Percentiles rank a stretch among this genome's conserved stretches.
Conservation (phyloP, 2,113 vertebrate genomes). For the Pogona vitticeps region DNA sequence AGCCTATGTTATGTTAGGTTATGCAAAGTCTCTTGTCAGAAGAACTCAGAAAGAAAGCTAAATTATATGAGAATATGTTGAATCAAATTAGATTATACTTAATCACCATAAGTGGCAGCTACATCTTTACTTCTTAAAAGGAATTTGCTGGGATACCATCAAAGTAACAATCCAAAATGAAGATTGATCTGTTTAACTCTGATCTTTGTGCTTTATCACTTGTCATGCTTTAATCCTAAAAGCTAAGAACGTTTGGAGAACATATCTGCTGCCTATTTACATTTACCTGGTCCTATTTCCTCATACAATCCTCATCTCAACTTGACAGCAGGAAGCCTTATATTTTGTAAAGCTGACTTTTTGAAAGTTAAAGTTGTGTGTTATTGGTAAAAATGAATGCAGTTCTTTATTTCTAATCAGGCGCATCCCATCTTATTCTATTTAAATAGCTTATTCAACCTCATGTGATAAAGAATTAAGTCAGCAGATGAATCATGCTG, state of each 20-base stretch:
- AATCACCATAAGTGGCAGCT: conserved; percentile 43
- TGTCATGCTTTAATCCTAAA: conserved; percentile 53
- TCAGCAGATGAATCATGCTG: conserved; percentile 3
- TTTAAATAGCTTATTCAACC: conserved; percentile 51
- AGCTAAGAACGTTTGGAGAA: conserved; percentile 41
- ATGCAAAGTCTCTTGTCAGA: conserved; percentile 37
- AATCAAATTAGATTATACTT: conserved; percentile 60
- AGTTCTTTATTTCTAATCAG: conserved; percentile 43
- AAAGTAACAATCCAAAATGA: conserved; percentile 59
- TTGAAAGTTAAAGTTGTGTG: conserved; percentile 18
- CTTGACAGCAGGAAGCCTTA: conserved; percentile 25
- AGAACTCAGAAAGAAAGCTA: conserved; percentile 39
- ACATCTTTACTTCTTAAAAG: conserved; percentile 46
- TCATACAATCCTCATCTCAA: conserved; percentile 37
- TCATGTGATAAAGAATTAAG: conserved; percentile 49
- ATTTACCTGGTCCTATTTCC: conserved; percentile 43
- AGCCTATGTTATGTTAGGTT: background rate
- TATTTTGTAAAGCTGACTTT: conserved; percentile 36
- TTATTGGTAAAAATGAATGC: conserved; percentile 48
- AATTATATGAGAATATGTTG: conserved; percentile 33
- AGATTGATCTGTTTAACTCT: conserved; percentile 48
- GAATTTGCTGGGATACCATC: conserved; percentile 57
- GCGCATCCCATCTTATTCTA: conserved; percentile 1
- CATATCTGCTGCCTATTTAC: conserved; percentile 25
- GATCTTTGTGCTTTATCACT: conserved; percentile 35